Evolutionary conservation across 2,888 invertebrate species (phyloP), one percentile per base, ranked within the genome.

Genomic region (Ectropis crepuscularia): DNA sequence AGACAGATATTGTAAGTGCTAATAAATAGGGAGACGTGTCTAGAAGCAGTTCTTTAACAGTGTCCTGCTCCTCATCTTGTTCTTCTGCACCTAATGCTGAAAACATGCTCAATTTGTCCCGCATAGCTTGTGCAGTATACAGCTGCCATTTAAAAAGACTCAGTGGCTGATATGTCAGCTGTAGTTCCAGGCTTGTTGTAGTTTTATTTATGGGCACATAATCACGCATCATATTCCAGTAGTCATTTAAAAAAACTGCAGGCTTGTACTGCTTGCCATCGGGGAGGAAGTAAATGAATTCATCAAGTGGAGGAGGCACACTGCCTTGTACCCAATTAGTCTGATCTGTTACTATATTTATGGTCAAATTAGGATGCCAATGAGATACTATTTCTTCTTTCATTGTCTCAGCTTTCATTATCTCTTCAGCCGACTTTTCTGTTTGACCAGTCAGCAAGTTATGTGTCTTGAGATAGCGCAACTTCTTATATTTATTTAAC

Each of bases 361-460:
- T 93, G 0, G 99, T 99, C 78, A 99, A 88, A 91, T 99, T 99
- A 5, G 99, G 99, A 94, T 99, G 99, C 99, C 99, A 99, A 87
- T 99, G 99, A 2, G 99, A 99, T 0, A 99, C 94, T 62, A 99
- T 96, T 89, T 99, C 98, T 77, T 96, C 96, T 77, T 95, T 95
- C 80, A 96, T 90, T 58, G 95, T 94, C 77, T 96, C 96, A 43
- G 96, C 95, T 94, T 97, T 96, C 87, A 94, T 92, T 63, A 95
- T 95, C 87, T 98, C 97, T 81, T 96, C 96, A 65, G 94, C 94
- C 66, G 96, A 95, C 65, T 96, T 95, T 70, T 96, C 95, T 39
- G 97, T 97, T 88, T 96, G 95, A 0, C 99, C 99, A 12, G 99
- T 99, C 69, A 99, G 86, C 63, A 99, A 94, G 88, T 99, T 99